Evolutionary conservation across 2,888 invertebrate genomes (phyloP), one percentile per base, ranked within the genome.

Genomic region (Thumatha senex): DNA sequence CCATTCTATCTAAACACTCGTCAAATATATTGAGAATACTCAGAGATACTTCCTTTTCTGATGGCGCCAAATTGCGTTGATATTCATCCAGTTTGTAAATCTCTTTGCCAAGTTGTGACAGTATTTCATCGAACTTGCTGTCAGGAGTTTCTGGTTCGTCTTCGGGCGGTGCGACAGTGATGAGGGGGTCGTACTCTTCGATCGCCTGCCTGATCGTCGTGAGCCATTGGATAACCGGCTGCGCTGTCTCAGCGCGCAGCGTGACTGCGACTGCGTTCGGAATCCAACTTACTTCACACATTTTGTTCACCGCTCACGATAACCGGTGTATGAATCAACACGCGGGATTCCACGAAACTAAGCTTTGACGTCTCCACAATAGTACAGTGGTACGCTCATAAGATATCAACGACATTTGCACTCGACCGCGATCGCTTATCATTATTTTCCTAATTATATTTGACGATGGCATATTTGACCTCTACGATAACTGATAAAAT

Each of bases 241-340:
- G 78, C 60, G 87, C 78, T 67, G 85, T 77, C 48, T 78, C 78
- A 61, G 76, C 71, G 75, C 81, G 80, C 73, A 89, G 85, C 86
- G 89, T 88, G 55, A 70, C 81, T 82, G 86, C 86, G 53, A 88
- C 87, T 68, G 83, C 89, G 86, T 77, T 81, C 83, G 92, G 92
- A 74, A 91, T 82, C 89, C 90, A 91, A 90, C 89, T 90, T 72
- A 84, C 80, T 74, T 86, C 88, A 76, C 87, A 86, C 84, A 88
- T 85, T 67, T 63, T 80, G 77, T 70, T 66, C 72, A 61, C 70
- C 75, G 73, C 74, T 65, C 74, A 68, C 81, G 89, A 89, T 88
- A 90, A 89, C 89, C 90, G 88, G 88, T 87, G 84, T 82, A 79
- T 91, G 89, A 91, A 70, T 90, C 90, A 89, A 79, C 85, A 71